Base-by-base conservation (phyloP, 2,797 vertebrate species). In the Anolis apletophallus region DNA sequence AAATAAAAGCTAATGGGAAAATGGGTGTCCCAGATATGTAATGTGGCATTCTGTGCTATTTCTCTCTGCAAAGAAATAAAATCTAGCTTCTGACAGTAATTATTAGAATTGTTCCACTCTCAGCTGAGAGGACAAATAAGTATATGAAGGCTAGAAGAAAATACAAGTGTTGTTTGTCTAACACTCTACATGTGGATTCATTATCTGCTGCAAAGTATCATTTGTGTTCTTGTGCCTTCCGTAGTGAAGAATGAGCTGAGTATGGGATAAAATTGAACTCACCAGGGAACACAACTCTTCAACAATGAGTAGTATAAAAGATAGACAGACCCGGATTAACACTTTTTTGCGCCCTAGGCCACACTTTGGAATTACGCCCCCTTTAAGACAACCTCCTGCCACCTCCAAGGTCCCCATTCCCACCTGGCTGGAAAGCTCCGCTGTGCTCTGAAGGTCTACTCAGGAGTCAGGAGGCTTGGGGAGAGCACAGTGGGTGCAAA, bases 61-160 rank as follows among this genome's bases (percentile, higher is more conserved):
- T 64, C 73, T 85, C 59, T 64, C 75, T 86, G 6, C 57, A 80
- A 64, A 78, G 72, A 88, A 90, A 85, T 57, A 87, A 87, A 93
- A 89, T 82, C 10, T 13, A 80, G 55, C 21, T 40, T 75, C 77
- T 81, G 13, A 55, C 80, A 89, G 85, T 86, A 89, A 87, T 89
- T 4, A 91, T 90, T 69, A 89, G 82, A 88, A 81, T n/a, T 59
- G 32, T 64, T 32, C 84, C 21, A 64, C 50, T 61, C 34, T 73
- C 68, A 55, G 17, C 73, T 80, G 73, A 57, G 54, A 86, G 57
- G 67, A 68, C 64, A 88, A 59, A 74, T 84, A 80, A 85, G 23
- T 21, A 32, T 6, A 72, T 26, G 85, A 80, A 61, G 81, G 76
- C 79, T 86, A 88, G 87, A 64, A 69, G 12, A 87, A 81, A 86